Evolutionary conservation across 1,140 invertebrate genomes (phyloP).

Genomic region (Hylaeus volcanicus): DNA sequence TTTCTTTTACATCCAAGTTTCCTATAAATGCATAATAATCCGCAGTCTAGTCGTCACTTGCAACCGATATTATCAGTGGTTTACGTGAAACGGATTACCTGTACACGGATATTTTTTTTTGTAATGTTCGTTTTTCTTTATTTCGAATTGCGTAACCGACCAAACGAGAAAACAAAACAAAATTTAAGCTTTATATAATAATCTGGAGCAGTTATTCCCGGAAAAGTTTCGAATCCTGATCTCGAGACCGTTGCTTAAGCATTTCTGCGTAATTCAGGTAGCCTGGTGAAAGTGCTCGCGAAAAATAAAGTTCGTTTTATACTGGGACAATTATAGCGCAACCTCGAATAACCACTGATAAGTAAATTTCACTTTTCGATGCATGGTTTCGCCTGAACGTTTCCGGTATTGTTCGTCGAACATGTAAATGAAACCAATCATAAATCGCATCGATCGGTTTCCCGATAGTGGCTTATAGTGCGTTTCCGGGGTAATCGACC

Average conservation of each 20-base stretch:
- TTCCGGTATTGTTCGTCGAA: slow-evolving; percentile 4
- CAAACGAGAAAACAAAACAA: background rate
- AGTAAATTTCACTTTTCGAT: slow-evolving; percentile 33
- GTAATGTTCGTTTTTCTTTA: no score
- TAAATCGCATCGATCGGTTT: slow-evolving; percentile 22
- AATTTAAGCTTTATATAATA: no score
- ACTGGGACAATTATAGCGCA: background rate
- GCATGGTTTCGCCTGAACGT: background rate
- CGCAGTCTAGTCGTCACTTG: no score
- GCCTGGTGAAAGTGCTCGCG: slow-evolving; percentile 3
- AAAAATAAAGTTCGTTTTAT: background rate
- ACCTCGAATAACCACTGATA: background rate
- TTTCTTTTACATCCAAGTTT: no score
- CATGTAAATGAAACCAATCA: background rate
- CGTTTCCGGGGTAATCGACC: slow-evolving; percentile 33
- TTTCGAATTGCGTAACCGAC: no score
- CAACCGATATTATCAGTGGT: no score
- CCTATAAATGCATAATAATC: no score
- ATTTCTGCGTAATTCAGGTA: background rate
- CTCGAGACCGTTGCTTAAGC: background rate
- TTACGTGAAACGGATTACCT: no score
- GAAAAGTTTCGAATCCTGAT: no score
- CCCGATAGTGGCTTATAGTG: background rate
- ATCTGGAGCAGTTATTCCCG: no score
- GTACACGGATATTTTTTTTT: no score